These are phyloP conservation scores for Jaculus jaculus DNA, from an alignment of 2,113 vertebrate genomes.

Conservation along the genomic window DNA sequence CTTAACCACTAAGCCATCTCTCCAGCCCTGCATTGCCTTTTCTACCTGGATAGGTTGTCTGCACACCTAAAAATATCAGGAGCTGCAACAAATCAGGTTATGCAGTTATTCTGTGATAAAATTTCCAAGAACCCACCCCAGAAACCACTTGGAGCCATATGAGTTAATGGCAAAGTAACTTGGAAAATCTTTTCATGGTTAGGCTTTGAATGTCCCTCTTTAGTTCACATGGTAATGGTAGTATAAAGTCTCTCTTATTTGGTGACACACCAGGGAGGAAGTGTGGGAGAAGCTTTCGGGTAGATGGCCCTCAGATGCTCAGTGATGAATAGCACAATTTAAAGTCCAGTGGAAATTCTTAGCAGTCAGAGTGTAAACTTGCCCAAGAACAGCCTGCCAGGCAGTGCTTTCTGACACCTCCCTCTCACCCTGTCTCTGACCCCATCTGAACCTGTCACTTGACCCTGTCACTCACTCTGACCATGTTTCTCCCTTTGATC, in stretches of 20 bases:
- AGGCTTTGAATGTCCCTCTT: slow-evolving; percentile 55
- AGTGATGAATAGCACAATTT: slow-evolving; percentile 71
- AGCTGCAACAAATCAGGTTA: slow-evolving; percentile 34
- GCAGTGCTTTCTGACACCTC: slow-evolving; percentile 51
- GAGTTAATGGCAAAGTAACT: slow-evolving; percentile 44
- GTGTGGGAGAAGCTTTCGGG: slow-evolving; percentile 66
- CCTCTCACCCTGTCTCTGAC: slow-evolving; percentile 29
- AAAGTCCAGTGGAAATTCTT: slow-evolving; percentile 70
- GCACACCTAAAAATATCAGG: slow-evolving; percentile 39
- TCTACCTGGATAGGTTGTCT: slow-evolving; percentile 23
- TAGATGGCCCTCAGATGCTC: slow-evolving; percentile 47
- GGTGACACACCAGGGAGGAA: slow-evolving; percentile 59
- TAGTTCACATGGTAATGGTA: slow-evolving; percentile 32
- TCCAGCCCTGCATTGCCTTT: slow-evolving; percentile 57
- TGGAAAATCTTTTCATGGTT: slow-evolving; percentile 64
- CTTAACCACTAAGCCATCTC: no score
- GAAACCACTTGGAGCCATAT: slow-evolving; percentile 32
- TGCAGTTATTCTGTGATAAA: background rate
- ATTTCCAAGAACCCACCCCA: slow-evolving; percentile 49
- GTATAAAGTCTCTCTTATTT: slow-evolving; percentile 66
- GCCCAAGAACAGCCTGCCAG: slow-evolving; percentile 40
- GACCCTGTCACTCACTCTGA: background rate
- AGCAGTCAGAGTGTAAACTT: slow-evolving; percentile 40
- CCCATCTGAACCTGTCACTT: background rate
- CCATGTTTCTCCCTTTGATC: background rate